Evolutionary conservation across 2,113 vertebrate genomes (phyloP).

Genomic region (Picathartes gymnocephalus): DNA sequence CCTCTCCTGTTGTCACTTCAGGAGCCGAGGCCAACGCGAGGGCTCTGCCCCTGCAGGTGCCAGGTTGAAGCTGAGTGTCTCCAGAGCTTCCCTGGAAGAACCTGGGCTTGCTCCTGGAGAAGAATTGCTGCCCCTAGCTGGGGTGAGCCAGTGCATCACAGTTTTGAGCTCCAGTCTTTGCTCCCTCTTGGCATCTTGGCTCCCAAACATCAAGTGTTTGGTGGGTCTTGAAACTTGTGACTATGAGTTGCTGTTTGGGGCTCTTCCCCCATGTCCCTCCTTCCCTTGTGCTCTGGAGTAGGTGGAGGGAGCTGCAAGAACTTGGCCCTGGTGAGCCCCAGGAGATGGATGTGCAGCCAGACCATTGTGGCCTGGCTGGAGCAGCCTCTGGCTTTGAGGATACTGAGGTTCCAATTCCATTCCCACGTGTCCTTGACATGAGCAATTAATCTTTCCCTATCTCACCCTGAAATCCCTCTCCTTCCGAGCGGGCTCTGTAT

Average conservation of each 20-base stretch:
- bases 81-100: neutral
- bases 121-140: rapidly evolving
- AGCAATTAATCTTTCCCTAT: neutral
- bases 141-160: neutral
- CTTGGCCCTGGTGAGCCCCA: neutral
- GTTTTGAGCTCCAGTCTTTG: neutral
- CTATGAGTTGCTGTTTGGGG: rapidly evolving
- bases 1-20: neutral
- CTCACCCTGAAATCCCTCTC: neutral
- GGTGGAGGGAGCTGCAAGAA: neutral
- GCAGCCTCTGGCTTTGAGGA: neutral
- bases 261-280: neutral
- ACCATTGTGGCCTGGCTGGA: rapidly evolving
- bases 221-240: neutral
- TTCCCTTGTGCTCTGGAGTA: neutral
- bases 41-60: neutral
- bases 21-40: rapidly evolving
- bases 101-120: neutral
- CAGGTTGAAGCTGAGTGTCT: neutral
- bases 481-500: neutral
- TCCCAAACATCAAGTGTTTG: neutral
- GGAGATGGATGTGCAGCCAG: neutral
- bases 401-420: neutral
- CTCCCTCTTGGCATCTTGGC: neutral
- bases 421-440: neutral